Conservation (phyloP, 1,140 invertebrate species). For the Latrodectus geometricus region DNA sequence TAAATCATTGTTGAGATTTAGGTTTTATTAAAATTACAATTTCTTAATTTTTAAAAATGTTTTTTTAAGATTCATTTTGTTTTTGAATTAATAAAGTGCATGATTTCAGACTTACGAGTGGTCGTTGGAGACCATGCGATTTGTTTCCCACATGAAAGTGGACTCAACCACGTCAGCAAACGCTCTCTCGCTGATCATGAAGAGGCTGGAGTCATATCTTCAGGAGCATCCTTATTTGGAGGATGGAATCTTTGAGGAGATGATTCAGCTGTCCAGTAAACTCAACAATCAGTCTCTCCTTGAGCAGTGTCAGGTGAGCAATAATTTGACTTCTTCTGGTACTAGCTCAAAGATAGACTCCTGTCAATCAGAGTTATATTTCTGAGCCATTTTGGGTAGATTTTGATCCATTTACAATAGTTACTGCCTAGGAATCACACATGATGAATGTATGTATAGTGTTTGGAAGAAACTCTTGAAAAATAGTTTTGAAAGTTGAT, state of each 20-base stretch:
- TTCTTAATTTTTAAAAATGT: background rate
- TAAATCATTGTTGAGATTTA: no score
- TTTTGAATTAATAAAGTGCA: background rate
- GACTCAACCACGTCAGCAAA: conserved; percentile 72
- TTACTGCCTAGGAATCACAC: no score
- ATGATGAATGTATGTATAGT: no score
- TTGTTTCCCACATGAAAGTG: conserved; percentile 75
- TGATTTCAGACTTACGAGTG: conserved; percentile 77
- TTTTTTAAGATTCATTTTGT: background rate
- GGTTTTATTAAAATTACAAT: no score
- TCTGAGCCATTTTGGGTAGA: no score
- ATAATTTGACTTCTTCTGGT: no score
- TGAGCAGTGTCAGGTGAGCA: conserved; percentile 75
- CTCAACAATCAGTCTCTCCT: conserved; percentile 79
- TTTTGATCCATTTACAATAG: no score
- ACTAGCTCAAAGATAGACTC: no score
- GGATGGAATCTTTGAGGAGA: conserved; percentile 77
- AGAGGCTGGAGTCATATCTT: conserved; percentile 73
- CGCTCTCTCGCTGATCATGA: conserved; percentile 69
- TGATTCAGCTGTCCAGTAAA: conserved; percentile 78
- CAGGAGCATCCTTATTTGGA: conserved; percentile 74
- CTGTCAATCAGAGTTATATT: no score
- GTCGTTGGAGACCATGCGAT: conserved; percentile 77
- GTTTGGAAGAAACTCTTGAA: no score
- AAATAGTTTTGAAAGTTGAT: no score